Conservation (phyloP, 2,888 invertebrate genomes). For the Uropetala carovei region DNA sequence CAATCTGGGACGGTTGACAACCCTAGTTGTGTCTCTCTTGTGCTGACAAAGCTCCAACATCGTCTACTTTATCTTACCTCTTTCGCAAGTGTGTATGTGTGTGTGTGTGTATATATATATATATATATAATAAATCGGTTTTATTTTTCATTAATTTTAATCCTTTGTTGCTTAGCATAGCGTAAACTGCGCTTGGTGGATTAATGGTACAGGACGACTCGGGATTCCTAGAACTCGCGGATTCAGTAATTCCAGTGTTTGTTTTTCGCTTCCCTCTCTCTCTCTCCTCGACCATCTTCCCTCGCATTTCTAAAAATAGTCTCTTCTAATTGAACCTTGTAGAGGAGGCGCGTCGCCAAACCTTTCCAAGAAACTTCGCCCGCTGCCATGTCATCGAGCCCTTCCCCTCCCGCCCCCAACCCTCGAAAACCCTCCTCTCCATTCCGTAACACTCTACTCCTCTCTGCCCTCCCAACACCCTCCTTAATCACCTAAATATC, state of each 20-base stretch:
- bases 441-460: not conserved
- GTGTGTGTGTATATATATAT: too few relatives aligned
- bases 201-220: not conserved
- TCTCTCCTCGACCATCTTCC: not conserved
- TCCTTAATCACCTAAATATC: not conserved
- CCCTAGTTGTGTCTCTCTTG: too few relatives aligned
- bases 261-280: not conserved
- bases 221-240: not conserved
- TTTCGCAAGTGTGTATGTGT: too few relatives aligned
- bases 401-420: not conserved
- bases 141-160: too few relatives aligned
- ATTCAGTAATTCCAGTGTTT: not conserved
- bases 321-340: constrained; percentile 7
- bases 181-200: not conserved
- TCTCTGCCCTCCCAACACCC: not conserved
- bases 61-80: too few relatives aligned
- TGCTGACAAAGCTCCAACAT: too few relatives aligned
- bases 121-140: too few relatives aligned
- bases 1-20: too few relatives aligned
- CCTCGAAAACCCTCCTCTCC: too few relatives aligned
- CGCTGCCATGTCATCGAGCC: not conserved
- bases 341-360: not conserved
- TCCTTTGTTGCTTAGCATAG: not conserved
- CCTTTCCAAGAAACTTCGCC: constrained; percentile 1
- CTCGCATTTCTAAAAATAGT: constrained; percentile 13